Conservation (phyloP, 1,140 invertebrate species). For the Rhopalosiphum padi region DNA sequence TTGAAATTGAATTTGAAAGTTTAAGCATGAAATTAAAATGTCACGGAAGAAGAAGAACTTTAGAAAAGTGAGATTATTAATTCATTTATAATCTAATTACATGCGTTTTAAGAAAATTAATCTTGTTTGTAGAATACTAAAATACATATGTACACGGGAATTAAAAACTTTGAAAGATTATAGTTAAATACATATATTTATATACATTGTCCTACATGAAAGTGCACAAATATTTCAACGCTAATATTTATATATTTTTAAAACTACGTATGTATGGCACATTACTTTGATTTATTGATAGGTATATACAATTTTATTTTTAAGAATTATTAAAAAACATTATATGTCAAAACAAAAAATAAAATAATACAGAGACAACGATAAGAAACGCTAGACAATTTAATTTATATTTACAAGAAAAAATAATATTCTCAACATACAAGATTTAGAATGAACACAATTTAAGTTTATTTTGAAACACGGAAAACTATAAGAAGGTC, state of each 20-base stretch:
- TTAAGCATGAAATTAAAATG: slow-evolving; percentile 42
- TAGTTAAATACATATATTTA: background rate
- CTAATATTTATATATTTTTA: background rate
- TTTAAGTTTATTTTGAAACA: background rate
- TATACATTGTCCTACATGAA: background rate
- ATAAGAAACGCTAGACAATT: background rate
- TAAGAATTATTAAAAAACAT: background rate
- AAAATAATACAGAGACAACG: background rate
- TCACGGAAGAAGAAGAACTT: background rate
- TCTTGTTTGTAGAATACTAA: slow-evolving; percentile 19
- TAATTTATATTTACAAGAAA: background rate
- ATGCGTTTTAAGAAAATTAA: slow-evolving; percentile 12
- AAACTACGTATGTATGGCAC: background rate
- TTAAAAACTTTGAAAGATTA: slow-evolving; percentile 1
- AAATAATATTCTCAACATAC: background rate
- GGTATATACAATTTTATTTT: background rate
- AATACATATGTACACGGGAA: background rate
- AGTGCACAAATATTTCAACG: background rate
- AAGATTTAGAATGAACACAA: background rate
- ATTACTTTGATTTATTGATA: background rate
- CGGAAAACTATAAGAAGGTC: background rate
- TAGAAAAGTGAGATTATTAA: slow-evolving; percentile 11
- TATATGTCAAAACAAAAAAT: background rate
- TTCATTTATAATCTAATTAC: slow-evolving; percentile 34
- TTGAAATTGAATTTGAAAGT: slow-evolving; percentile 27